Base-by-base conservation (phyloP, 2,888 invertebrate species). In the Megalurothrips usitatus region DNA sequence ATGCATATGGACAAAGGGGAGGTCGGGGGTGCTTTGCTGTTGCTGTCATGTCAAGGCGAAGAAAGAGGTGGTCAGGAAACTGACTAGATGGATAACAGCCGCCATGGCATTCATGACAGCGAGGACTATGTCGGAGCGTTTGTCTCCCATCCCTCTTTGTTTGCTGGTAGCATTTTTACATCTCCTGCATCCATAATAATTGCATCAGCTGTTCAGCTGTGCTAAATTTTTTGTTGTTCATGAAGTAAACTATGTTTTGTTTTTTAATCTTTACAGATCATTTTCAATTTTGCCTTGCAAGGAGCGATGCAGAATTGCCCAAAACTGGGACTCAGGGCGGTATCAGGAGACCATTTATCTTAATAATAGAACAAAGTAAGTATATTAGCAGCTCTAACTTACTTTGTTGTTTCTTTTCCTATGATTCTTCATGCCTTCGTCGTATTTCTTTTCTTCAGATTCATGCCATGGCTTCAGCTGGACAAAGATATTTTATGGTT, bases 321-420 rank as follows among this genome's bases (percentile, higher is more conserved):
- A 87, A n/a, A 91, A 91, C 84, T 92, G 91, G 91, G 84, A 87
- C n/a, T 86, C 86, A 79, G 91, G 91, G 1, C 86, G 86, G 80
- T 92, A 90, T 84, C 85, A 86, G 19, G 89, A 89, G 83, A 86
- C 86, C 49, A 85, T 87, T 19, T 86, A 89, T 78, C 87, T 89
- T 81, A 87, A 87, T 79, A 87, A 88, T 80, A 85, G 85, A 9
- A 86, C 86, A 78, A 90, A 89, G 85, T 87, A 88, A 52, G 81
- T 63, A 80, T 17, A 58, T 23, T 12, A 63, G 34, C 34, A 43
- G 34, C 6, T 43, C 34, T 43, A 4, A 43, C 34, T 4, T 6
- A 43, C 6, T 3, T 23, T 14, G 12, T 49, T 49, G 34, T 28
- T 82, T 23, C 58, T 58, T 75, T 28, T 79, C 23, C 78, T 49